These are phyloP conservation scores for Acanthosepion pharaonis DNA, from an alignment of 2,888 invertebrate species.

Conservation along the genomic window DNA sequence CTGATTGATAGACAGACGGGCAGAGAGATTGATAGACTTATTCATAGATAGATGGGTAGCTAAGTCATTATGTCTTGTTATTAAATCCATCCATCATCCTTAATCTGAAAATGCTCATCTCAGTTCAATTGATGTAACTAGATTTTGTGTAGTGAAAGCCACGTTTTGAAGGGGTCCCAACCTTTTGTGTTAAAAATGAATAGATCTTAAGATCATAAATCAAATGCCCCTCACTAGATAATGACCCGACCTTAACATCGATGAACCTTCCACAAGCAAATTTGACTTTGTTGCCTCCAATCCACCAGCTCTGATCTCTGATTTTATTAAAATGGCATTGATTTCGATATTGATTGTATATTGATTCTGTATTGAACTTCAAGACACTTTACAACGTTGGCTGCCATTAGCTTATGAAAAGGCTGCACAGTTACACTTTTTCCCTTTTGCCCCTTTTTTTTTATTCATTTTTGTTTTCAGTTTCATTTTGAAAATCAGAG, in stretches of 20 bases:
- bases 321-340: background rate
- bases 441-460: no score
- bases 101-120: background rate
- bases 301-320: background rate
- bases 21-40: no score
- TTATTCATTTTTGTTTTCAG: background rate
- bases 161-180: background rate
- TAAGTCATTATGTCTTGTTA: background rate
- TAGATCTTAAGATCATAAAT: background rate
- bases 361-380: background rate
- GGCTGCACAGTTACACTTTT: background rate
- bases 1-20: no score
- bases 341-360: background rate
- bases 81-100: slow-evolving; percentile 9
- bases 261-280: background rate
- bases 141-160: background rate
- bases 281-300: background rate
- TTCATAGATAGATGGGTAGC: background rate
- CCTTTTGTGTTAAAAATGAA: background rate
- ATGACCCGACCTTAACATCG: background rate
- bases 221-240: slow-evolving; percentile 1
- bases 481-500: background rate
- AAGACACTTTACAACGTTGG: background rate
- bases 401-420: background rate
- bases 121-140: slow-evolving; percentile 6